Evolutionary conservation across 2,888 invertebrate species (phyloP).

Genomic region (Globia sparganii): DNA sequence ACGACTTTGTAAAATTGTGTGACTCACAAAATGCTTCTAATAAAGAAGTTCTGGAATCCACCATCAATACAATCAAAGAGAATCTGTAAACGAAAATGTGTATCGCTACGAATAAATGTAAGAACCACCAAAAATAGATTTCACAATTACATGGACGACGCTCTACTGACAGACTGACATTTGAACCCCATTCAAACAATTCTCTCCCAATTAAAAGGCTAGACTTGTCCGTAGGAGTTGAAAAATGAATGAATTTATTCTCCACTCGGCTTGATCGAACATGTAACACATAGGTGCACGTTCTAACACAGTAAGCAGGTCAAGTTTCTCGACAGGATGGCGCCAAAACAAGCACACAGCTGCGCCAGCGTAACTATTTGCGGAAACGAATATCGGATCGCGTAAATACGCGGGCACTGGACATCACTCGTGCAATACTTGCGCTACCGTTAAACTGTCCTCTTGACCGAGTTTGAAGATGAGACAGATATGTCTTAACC

Average conservation of each 20-base stretch:
- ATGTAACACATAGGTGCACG: slow-evolving; percentile 57
- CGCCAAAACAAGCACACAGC: slow-evolving; percentile 81
- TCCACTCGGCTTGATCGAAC: slow-evolving; percentile 46
- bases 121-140: slow-evolving; percentile 38
- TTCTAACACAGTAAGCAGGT: slow-evolving; percentile 72
- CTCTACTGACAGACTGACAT: slow-evolving; percentile 51
- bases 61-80: too few species aligned
- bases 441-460: slow-evolving; percentile 65
- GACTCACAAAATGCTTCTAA: slow-evolving; percentile 64
- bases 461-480: slow-evolving; percentile 62
- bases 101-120: background rate
- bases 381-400: slow-evolving; percentile 77
- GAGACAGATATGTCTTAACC: slow-evolving; percentile 1
- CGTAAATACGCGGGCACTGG: slow-evolving; percentile 58
- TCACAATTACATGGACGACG: slow-evolving; percentile 48
- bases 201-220: slow-evolving; percentile 52
- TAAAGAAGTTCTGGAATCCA: slow-evolving; percentile 44
- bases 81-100: slow-evolving; percentile 8
- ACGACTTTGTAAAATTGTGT: slow-evolving; percentile 71
- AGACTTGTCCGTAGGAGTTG: slow-evolving; percentile 50
- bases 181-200: slow-evolving; percentile 56
- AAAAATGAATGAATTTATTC: slow-evolving; percentile 63
- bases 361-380: slow-evolving; percentile 81
- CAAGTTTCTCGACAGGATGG: slow-evolving; percentile 77
- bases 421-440: slow-evolving; percentile 63